phyloP scores from a whole-genome alignment of 2,113 vertebrate species.

The Gila orcuttii region DNA sequence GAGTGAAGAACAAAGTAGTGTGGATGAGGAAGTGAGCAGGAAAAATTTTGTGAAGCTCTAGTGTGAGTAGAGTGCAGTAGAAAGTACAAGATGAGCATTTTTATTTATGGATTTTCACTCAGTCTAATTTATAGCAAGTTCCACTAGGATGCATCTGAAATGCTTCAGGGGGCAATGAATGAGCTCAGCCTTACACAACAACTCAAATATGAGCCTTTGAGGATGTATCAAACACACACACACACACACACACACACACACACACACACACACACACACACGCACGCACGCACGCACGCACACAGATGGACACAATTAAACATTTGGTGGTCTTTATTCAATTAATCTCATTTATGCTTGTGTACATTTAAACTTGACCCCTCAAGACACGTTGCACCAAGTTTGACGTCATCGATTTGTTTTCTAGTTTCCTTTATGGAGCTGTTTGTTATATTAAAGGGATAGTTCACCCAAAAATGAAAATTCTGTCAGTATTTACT shows the following conservation, averaged over 20 bases:
- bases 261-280: not conserved
- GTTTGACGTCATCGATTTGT: not conserved
- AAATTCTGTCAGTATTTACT: too few relatives aligned
- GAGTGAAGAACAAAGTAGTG: not conserved
- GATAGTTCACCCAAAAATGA: too few relatives aligned
- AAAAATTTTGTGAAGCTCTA: not conserved
- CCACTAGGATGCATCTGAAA: conserved; percentile 21
- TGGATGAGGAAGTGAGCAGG: not conserved
- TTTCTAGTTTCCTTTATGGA: not conserved
- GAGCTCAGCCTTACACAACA: conserved; percentile 19
- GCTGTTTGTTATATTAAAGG: too few relatives aligned
- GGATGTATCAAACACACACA: not conserved
- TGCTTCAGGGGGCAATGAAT: conserved; percentile 13
- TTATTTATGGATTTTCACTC: conserved; percentile 32
- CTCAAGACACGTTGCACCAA: not conserved
- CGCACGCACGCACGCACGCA: not conserved
- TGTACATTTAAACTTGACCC: not conserved
- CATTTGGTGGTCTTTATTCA: not conserved
- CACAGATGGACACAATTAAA: not conserved
- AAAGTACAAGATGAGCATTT: conserved; percentile 24
- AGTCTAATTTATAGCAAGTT: conserved; percentile 20
- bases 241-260: not conserved
- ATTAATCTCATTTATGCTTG: not conserved
- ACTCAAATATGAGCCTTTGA: not conserved
- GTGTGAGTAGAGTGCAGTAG: conserved; percentile 1